Evolutionary conservation across 2,888 invertebrate genomes (phyloP), one percentile per base, ranked within the genome.

Genomic region (Pterostichus niger): DNA sequence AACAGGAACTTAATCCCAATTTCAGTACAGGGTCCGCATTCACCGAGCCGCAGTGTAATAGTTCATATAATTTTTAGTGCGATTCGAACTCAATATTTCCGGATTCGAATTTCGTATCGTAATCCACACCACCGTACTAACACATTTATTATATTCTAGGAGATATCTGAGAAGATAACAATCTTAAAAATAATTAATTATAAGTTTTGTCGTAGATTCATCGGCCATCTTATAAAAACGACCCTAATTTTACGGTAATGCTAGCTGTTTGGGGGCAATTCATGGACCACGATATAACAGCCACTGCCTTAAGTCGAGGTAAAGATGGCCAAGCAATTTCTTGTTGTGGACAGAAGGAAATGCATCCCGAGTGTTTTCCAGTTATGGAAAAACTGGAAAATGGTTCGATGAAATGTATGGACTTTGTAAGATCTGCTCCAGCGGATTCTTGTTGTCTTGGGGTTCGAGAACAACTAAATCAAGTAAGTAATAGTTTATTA

Each of bases 241-340:
- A 96, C 89, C 93, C 94, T 0, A 91, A 93, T 85, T 96, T 96
- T 88, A 94, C 96, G 0, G 95, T 96, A 0, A 95, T 97, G 95
- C 88, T 97, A 84, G 96, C 97, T 0, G 95, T 96, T 4, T 97
- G 96, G 93, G 97, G 97, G 0, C 97, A 97, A 90, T 97, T 97
- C 89, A 87, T 97, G 11, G 96, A 97, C 89, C 97, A 97, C 86
- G 97, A 97, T 85, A 94, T 97, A 81, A 96, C 96, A 0, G 95
- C 96, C 6, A 97, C 96, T 0, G 96, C 96, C 0, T 90, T 95
- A 6, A 95, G 93, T 86, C 94, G 94, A 87, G 94, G 95, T 90
- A 89, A 90, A 79, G 94, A 96, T 87, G 95, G 95, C 49, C 92
- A 91, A 9, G 92, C 95, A 0, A 93, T 97, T 9, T 92, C 95